Conservation (phyloP, 2,113 vertebrate species). For the Mus musculus region GRCm39 chr11:106360001-106360500, state of each 20-base stretch:
- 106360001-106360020: not conserved
- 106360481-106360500: not conserved
- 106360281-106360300: not conserved
- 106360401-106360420: constrained; percentile 55
- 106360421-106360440: constrained; percentile 36
- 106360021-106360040: not conserved
- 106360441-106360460: not conserved
- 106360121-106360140: not conserved
- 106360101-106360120: not conserved
- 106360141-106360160: not conserved
- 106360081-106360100: not conserved
- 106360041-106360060: not conserved
- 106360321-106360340: constrained; percentile 51
- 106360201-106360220: constrained; percentile 5
- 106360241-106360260: constrained; percentile 44
- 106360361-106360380: constrained; percentile 73
- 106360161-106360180: not conserved
- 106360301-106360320: not conserved
- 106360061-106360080: not conserved
- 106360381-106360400: constrained; percentile 64
- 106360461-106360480: constrained; percentile 7
- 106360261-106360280: constrained; percentile 46
- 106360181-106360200: not conserved
- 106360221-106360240: constrained; percentile 12
- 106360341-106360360: constrained; percentile 70